Evolutionary conservation across 2,113 vertebrate genomes (phyloP).

Genomic region (Suricata suricatta): DNA sequence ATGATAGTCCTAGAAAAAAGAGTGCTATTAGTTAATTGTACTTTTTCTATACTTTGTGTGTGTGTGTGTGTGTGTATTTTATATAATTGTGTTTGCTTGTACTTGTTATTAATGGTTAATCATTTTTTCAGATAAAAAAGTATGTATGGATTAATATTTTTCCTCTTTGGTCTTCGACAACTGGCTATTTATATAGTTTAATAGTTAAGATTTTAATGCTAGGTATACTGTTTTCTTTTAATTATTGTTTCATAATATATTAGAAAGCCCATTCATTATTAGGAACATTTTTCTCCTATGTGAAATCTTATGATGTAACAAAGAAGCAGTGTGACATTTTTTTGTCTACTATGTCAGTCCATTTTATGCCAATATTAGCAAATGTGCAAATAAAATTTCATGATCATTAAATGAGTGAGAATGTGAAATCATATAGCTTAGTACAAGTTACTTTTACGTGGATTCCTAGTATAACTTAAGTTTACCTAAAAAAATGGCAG

Average conservation of each 20-base stretch:
- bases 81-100: not conserved
- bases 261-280: not conserved
- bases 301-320: not conserved
- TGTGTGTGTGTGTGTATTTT: not conserved
- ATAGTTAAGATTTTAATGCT: slow-evolving; percentile 28
- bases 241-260: slow-evolving; percentile 11
- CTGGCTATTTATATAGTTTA: not conserved
- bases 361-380: slow-evolving; percentile 25
- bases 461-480: slow-evolving; percentile 20
- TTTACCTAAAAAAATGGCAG: not conserved
- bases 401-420: slow-evolving; percentile 17
- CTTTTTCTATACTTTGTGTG: not conserved
- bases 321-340: not conserved
- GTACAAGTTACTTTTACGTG: slow-evolving; percentile 22
- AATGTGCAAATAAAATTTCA: slow-evolving; percentile 23
- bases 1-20: not conserved
- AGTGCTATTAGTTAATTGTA: not conserved
- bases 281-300: not conserved
- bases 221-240: not conserved
- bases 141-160: not conserved
- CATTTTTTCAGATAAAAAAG: slow-evolving; percentile 9
- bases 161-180: not conserved
- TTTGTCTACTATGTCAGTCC: not conserved
- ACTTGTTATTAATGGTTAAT: not conserved
- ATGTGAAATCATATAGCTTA: slow-evolving; percentile 27